Evolutionary conservation across 2,797 vertebrate genomes (phyloP).

Genomic region (Gymnopithys bicolor): DNA sequence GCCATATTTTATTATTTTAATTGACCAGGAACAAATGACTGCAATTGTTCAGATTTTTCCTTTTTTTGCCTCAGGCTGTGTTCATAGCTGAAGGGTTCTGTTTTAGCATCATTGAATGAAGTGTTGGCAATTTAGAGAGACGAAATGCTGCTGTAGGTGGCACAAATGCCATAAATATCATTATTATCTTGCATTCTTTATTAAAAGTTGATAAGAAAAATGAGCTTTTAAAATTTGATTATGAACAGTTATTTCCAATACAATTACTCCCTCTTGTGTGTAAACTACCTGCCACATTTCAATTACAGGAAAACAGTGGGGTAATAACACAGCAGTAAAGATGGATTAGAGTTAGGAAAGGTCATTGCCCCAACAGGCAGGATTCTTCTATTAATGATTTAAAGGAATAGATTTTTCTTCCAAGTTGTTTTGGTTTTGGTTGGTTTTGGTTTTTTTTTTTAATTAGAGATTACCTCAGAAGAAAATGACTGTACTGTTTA

Average conservation of each 20-base stretch:
- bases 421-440: no score
- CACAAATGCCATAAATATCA: constrained; percentile 44
- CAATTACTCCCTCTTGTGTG: constrained; percentile 70
- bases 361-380: constrained; percentile 27
- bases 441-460: neutral
- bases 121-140: constrained; percentile 9
- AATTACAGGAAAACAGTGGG: constrained; percentile 67
- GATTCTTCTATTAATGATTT: constrained; percentile 58
- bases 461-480: neutral
- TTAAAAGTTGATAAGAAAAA: constrained; percentile 69
- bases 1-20: neutral
- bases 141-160: constrained; percentile 12
- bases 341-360: constrained; percentile 50
- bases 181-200: constrained; percentile 61
- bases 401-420: constrained; percentile 17
- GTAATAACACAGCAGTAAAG: constrained; percentile 51
- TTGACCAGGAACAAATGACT: neutral
- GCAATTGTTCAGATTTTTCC: neutral
- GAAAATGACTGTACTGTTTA: neutral
- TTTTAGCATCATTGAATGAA: neutral
- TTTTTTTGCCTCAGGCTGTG: neutral
- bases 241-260: constrained; percentile 71
- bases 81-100: neutral
- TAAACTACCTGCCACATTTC: constrained; percentile 74
- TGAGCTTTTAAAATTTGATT: constrained; percentile 67